Conservation (phyloP, 2,113 vertebrate species). For the Osmerus mordax region DNA sequence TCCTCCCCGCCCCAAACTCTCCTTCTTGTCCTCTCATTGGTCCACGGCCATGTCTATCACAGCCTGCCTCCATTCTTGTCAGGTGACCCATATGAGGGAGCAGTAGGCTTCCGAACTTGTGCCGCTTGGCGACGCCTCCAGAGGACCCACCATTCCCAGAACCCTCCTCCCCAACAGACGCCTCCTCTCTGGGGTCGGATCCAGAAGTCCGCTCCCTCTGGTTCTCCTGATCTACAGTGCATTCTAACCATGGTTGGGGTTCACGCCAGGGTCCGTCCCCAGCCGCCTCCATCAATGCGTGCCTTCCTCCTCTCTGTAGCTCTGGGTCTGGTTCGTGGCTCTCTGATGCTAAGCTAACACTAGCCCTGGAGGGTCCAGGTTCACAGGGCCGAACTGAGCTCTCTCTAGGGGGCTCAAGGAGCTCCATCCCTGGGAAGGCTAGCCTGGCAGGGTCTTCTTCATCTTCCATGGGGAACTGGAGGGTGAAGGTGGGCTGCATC, state of each 20-base stretch:
- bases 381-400: neutral
- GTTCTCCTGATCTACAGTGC: slow-evolving; percentile 8
- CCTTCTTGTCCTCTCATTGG: neutral
- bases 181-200: slow-evolving; percentile 11
- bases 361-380: neutral
- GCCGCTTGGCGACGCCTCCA: neutral
- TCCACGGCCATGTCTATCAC: neutral
- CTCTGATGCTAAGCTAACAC: neutral
- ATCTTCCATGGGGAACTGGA: slow-evolving; percentile 1
- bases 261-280: neutral
- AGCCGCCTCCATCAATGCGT: neutral
- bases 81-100: neutral
- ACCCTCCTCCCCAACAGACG: slow-evolving; percentile 4
- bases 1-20: neutral
- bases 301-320: slow-evolving; percentile 8
- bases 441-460: slow-evolving; percentile 2
- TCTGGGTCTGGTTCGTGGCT: neutral
- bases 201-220: slow-evolving; percentile 15
- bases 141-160: neutral
- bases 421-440: slow-evolving; percentile 13
- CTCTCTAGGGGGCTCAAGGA: neutral
- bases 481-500: slow-evolving; percentile 27
- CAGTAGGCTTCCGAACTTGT: slow-evolving; percentile 1
- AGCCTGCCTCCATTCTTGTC: slow-evolving; percentile 6
- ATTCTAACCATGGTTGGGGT: neutral